phyloP scores from a whole-genome alignment of 2,888 invertebrate genomes.

The Cantharis nigra region DNA sequence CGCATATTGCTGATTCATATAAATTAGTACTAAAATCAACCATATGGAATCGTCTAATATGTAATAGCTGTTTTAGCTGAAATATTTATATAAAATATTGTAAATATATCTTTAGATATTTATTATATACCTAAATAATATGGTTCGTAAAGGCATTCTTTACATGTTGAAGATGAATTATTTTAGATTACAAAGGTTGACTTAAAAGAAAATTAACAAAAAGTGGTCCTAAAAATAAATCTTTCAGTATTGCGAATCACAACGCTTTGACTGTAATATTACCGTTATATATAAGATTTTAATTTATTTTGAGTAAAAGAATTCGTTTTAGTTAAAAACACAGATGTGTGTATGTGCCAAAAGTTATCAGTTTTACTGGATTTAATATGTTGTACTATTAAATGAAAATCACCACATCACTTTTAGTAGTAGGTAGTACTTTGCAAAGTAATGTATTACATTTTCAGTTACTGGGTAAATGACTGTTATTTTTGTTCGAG shows the following conservation, averaged over 20 bases:
- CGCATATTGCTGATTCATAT: no score
- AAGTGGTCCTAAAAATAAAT: not conserved
- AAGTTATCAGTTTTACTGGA: not conserved
- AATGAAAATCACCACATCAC: slow-evolving; percentile 6
- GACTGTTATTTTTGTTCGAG: slow-evolving; percentile 21
- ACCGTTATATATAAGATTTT: not conserved
- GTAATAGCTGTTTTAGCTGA: no score
- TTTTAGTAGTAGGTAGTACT: slow-evolving; percentile 6
- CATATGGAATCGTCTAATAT: no score
- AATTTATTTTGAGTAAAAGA: not conserved
- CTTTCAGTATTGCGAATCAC: no score
- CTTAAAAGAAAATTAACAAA: not conserved
- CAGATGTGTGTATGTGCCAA: not conserved
- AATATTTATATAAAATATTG: no score
- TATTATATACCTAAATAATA: no score
- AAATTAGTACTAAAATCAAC: no score
- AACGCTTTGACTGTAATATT: no score
- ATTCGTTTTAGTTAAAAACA: not conserved
- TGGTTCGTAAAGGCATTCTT: no score
- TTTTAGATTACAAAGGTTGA: not conserved
- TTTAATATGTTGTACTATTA: not conserved
- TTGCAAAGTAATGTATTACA: slow-evolving; percentile 15
- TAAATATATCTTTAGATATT: no score
- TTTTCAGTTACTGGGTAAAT: slow-evolving; percentile 17
- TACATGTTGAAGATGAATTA: no score